Percentiles rank a stretch among this genome's conserved stretches.
Conservation (phyloP, 2,888 invertebrate genomes). For the Eulithis prunata region DNA sequence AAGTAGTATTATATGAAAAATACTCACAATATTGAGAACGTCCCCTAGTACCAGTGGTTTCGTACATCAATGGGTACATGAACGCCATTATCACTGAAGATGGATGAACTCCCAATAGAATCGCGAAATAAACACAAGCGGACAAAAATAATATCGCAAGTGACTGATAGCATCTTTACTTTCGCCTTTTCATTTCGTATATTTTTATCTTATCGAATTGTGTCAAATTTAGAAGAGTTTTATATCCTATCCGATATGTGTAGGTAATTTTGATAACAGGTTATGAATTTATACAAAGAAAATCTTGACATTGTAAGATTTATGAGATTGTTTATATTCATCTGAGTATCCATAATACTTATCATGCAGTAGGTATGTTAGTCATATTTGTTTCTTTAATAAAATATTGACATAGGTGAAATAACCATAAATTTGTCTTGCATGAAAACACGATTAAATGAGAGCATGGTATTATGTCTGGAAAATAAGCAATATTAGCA, state of each 20-base stretch:
- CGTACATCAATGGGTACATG: constrained; percentile 37
- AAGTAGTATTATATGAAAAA: neutral
- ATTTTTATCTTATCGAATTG: constrained; percentile 37
- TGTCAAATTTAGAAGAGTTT: constrained; percentile 30
- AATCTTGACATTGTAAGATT: constrained; percentile 43
- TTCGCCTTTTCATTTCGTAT: constrained; percentile 11
- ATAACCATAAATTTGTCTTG: constrained; percentile 9
- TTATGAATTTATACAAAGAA: constrained; percentile 30
- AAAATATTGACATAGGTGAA: constrained; percentile 16
- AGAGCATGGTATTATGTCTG: neutral
- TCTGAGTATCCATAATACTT: too few relatives aligned
- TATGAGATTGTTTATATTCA: constrained; percentile 14
- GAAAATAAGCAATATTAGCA: too few relatives aligned
- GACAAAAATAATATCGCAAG: constrained; percentile 14
- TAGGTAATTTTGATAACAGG: constrained; percentile 26
- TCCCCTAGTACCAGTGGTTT: constrained; percentile 26
- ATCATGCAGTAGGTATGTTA: constrained; percentile 5
- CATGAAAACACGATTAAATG: neutral
- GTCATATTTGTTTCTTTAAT: constrained; percentile 8
- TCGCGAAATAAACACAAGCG: constrained; percentile 19
- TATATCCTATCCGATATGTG: constrained; percentile 27
- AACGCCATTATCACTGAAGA: constrained; percentile 28
- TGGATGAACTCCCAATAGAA: constrained; percentile 1
- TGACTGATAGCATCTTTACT: constrained; percentile 23
- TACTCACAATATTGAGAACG: constrained; percentile 38